Evolutionary conservation across 2,113 vertebrate genomes (phyloP).

Genomic region (Argyrosomus japonicus): DNA sequence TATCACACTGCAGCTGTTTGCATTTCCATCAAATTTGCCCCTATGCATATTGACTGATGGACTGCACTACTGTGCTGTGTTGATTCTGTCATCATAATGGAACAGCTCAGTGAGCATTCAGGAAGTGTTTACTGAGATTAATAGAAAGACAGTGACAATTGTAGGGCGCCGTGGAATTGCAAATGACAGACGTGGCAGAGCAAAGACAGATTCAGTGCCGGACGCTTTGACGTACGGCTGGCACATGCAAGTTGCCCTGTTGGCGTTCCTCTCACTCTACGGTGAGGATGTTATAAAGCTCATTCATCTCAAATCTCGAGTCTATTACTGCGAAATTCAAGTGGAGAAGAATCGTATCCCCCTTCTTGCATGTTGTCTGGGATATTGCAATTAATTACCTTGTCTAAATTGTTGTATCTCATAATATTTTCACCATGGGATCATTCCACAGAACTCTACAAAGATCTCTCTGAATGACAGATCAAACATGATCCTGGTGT

Average conservation of each 20-base stretch:
- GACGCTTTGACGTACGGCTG: background rate
- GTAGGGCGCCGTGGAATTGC: constrained; percentile 11
- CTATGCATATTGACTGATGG: constrained; percentile 44
- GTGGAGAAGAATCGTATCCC: background rate
- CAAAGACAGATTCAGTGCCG: background rate
- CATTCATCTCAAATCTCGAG: background rate
- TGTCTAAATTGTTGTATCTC: background rate
- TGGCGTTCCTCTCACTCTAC: background rate
- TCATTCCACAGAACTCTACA: background rate
- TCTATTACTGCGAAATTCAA: constrained; percentile 3
- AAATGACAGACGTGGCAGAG: constrained; percentile 3
- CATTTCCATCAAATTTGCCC: constrained; percentile 39
- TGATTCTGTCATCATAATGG: constrained; percentile 47
- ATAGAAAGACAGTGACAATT: constrained; percentile 43
- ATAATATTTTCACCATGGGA: background rate
- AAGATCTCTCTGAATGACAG: background rate
- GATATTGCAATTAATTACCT: background rate
- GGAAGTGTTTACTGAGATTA: constrained; percentile 64
- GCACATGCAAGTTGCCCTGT: background rate
- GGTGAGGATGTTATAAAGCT: background rate
- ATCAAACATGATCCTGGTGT: background rate
- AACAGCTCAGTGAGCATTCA: constrained; percentile 33
- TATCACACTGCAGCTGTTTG: constrained; percentile 47
- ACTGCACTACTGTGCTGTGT: constrained; percentile 29
- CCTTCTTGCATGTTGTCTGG: background rate